Conservation (phyloP, 2,888 invertebrate genomes). For the Cybosia mesomella region DNA sequence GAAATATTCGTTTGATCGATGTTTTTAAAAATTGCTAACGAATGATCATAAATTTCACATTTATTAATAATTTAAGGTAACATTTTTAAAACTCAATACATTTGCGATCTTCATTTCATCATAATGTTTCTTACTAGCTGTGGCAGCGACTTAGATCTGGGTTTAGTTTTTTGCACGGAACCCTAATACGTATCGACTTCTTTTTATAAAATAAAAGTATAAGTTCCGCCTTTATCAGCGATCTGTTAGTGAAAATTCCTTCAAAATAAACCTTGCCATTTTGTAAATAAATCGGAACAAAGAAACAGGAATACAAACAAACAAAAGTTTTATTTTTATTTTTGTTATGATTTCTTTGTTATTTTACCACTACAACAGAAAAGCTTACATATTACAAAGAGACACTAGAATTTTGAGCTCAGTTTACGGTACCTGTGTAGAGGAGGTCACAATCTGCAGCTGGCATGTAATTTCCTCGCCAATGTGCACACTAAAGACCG, state of each 20-base stretch:
- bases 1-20: neutral
- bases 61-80: neutral
- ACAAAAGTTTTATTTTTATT: too few species aligned
- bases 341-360: too few species aligned
- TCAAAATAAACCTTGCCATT: neutral
- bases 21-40: neutral
- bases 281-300: neutral
- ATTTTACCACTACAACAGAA: too few species aligned
- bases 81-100: neutral
- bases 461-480: constrained; percentile 47
- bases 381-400: neutral
- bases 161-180: neutral
- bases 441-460: constrained; percentile 22
- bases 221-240: neutral
- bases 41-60: neutral
- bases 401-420: neutral
- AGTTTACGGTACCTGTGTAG: neutral
- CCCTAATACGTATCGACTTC: too few species aligned
- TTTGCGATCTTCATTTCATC: neutral
- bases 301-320: neutral
- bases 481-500: constrained; percentile 29
- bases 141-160: neutral
- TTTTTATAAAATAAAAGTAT: too few species aligned
- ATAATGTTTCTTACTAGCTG: neutral
- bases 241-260: neutral